Conservation (phyloP, 1,140 invertebrate species). For the Nomia melanderi region DNA sequence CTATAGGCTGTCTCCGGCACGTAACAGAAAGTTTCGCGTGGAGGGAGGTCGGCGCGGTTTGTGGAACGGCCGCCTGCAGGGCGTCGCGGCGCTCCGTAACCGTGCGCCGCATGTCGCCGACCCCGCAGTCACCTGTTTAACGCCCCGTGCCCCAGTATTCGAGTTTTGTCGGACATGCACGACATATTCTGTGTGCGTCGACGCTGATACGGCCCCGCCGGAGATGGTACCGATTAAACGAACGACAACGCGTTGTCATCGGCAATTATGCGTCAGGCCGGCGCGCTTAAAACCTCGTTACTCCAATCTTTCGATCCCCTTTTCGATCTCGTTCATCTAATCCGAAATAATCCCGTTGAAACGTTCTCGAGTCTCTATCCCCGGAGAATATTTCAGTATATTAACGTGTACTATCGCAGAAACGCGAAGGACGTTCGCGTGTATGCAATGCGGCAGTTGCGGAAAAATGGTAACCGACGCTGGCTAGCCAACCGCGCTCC, state of each 20-base stretch:
- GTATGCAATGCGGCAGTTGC: conserved; percentile 5
- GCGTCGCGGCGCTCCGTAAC: conserved; percentile 25
- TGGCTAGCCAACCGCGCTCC: neutral
- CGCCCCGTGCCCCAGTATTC: conserved; percentile 52
- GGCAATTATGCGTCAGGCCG: neutral
- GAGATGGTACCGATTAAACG: conserved; percentile 12
- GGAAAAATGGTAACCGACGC: neutral
- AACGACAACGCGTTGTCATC: neutral
- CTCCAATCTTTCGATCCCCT: no score
- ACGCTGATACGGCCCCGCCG: conserved; percentile 14
- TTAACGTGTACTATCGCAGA: neutral
- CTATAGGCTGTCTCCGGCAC: conserved; percentile 28
- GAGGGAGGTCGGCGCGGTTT: conserved; percentile 27
- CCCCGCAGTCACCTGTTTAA: conserved; percentile 44
- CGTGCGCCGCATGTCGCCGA: conserved; percentile 40
- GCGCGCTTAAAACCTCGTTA: neutral
- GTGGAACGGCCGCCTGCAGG: conserved; percentile 37
- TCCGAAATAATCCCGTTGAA: no score
- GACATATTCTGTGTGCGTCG: conserved; percentile 27
- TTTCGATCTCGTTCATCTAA: no score
- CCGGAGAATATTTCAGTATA: neutral
- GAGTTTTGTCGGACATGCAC: conserved; percentile 49
- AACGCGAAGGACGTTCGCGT: neutral
- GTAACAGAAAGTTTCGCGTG: conserved; percentile 46
- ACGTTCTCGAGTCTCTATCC: neutral